phyloP scores from a whole-genome alignment of 2,797 vertebrate species.

The Lutra lutra region DNA sequence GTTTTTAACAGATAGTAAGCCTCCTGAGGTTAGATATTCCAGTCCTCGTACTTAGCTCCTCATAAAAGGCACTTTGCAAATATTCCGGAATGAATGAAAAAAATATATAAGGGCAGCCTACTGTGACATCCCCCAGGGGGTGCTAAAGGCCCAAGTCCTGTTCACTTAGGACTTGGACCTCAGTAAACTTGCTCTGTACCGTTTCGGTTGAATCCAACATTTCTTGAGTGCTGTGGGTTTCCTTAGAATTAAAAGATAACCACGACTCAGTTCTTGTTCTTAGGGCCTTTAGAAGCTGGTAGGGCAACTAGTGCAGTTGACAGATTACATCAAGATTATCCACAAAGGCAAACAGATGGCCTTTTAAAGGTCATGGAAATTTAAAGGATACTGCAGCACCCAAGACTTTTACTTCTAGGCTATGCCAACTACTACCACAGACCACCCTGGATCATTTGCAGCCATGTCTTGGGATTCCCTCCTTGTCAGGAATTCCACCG shows the following conservation, averaged over 20 bases:
- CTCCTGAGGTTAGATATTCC: neutral
- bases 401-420: neutral
- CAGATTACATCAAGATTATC: neutral
- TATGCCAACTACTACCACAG: neutral
- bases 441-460: neutral
- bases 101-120: neutral
- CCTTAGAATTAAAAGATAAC: neutral
- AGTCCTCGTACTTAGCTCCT: neutral
- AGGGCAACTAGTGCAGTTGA: neutral
- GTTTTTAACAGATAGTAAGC: neutral
- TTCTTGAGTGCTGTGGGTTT: neutral
- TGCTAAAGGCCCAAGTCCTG: constrained; percentile 18
- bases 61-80: neutral
- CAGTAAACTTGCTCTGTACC: neutral
- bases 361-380: neutral
- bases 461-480: neutral
- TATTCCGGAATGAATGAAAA: neutral
- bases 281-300: neutral
- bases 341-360: neutral
- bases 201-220: neutral
- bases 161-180: neutral
- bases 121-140: neutral
- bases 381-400: neutral
- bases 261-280: neutral
- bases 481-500: neutral